phyloP scores from a whole-genome alignment of 2,113 vertebrate species.

The Strix uralensis region DNA sequence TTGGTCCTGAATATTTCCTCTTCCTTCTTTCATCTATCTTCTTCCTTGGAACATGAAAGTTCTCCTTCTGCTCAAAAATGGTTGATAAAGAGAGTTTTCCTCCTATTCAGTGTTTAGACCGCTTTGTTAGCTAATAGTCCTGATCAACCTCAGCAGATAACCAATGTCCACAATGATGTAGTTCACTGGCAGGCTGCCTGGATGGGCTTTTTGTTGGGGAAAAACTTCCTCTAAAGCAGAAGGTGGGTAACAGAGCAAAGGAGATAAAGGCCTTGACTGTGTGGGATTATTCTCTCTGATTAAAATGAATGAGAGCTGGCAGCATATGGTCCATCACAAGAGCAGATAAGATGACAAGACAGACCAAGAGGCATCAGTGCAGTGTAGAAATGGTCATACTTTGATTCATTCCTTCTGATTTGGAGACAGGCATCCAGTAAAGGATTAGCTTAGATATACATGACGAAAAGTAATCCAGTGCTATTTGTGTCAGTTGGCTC shows the following conservation, averaged over 20 bases:
- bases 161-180: fast-evolving
- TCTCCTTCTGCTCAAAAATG: not conserved
- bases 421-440: not conserved
- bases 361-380: not conserved
- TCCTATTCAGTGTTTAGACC: not conserved
- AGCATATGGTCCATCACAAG: not conserved
- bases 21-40: not conserved
- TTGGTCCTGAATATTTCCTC: not conserved
- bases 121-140: not conserved
- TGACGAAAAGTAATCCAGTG: not conserved
- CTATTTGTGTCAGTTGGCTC: not conserved
- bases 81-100: not conserved
- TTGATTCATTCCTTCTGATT: not conserved
- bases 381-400: not conserved
- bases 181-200: not conserved
- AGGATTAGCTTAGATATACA: not conserved
- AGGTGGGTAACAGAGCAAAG: not conserved
- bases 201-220: not conserved
- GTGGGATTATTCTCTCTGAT: not conserved
- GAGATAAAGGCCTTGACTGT: not conserved
- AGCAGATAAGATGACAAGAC: not conserved
- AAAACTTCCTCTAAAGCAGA: not conserved
- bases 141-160: not conserved
- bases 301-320: not conserved
- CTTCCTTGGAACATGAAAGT: not conserved